These are phyloP conservation scores for Mastomys natalensis DNA, from an alignment of 2,113 vertebrate species.

Conservation along the genomic window DNA sequence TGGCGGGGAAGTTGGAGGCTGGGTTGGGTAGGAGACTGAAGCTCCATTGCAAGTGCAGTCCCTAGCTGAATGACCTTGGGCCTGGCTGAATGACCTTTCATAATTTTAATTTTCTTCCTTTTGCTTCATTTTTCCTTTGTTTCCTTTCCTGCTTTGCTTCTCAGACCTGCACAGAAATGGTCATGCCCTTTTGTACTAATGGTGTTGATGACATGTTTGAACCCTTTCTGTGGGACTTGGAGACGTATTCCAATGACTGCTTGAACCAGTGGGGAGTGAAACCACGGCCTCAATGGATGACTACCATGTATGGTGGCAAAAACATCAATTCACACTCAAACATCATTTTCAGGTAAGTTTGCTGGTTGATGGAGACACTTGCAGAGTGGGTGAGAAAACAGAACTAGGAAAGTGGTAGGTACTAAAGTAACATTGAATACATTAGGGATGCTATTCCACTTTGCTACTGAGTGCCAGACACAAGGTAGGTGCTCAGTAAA, in stretches of 20 bases:
- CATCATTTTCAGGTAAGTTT: constrained; percentile 96
- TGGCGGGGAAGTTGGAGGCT: neutral
- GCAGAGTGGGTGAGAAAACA: constrained; percentile 18
- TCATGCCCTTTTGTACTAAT: constrained; percentile 96
- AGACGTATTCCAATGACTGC: constrained; percentile 92
- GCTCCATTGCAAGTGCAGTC: neutral
- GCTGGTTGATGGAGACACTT: neutral
- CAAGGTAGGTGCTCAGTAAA: neutral
- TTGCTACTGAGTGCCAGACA: neutral
- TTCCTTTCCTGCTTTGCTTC: constrained; percentile 37
- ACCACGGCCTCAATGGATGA: constrained; percentile 92
- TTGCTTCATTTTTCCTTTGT: neutral
- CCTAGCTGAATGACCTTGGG: neutral
- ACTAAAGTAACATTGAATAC: neutral
- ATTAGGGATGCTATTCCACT: neutral
- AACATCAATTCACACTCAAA: constrained; percentile 95
- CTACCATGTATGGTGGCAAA: constrained; percentile 92
- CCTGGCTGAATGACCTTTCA: neutral
- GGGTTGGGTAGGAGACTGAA: neutral
- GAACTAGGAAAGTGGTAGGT: constrained; percentile 20
- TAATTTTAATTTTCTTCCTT: neutral
- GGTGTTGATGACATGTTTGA: constrained; percentile 98
- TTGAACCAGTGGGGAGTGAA: constrained; percentile 90
- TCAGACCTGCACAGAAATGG: constrained; percentile 97
- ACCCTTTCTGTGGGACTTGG: constrained; percentile 92